Conservation (phyloP, 2,888 invertebrate genomes). For the Callosobruchus maculatus region DNA sequence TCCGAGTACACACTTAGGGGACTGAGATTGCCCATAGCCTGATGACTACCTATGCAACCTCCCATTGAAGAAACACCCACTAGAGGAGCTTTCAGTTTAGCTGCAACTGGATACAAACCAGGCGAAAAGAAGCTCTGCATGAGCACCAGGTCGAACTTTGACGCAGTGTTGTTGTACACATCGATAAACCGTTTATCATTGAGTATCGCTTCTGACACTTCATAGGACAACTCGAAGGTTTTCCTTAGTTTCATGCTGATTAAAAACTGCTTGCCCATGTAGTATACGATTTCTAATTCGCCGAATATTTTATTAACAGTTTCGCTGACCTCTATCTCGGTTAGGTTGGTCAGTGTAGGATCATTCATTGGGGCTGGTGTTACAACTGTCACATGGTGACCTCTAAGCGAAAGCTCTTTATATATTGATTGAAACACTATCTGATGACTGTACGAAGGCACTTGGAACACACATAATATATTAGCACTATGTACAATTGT, state of each 20-base stretch:
- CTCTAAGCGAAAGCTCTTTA: slow-evolving; percentile 32
- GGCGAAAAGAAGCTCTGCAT: slow-evolving; percentile 32
- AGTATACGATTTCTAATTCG: slow-evolving; percentile 29
- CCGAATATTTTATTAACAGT: neutral
- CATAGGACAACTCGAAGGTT: slow-evolving; percentile 27
- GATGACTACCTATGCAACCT: slow-evolving; percentile 29
- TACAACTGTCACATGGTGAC: slow-evolving; percentile 35
- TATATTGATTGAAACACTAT: slow-evolving; percentile 30
- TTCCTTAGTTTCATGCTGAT: slow-evolving; percentile 26
- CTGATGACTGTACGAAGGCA: slow-evolving; percentile 32
- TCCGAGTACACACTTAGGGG: slow-evolving; percentile 34
- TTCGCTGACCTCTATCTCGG: slow-evolving; percentile 35
- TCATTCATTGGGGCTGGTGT: slow-evolving; percentile 37
- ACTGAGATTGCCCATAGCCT: slow-evolving; percentile 31
- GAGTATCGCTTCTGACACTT: slow-evolving; percentile 24
- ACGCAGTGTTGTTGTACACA: slow-evolving; percentile 25
- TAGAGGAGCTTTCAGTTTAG: slow-evolving; percentile 28
- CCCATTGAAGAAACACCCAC: slow-evolving; percentile 35
- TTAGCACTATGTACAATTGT: slow-evolving; percentile 11
- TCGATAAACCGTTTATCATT: slow-evolving; percentile 27
- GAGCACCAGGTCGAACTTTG: slow-evolving; percentile 33
- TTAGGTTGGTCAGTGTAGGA: slow-evolving; percentile 32
- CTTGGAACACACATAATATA: slow-evolving; percentile 26
- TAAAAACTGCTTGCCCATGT: slow-evolving; percentile 27
- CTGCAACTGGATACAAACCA: slow-evolving; percentile 29